phyloP scores from a whole-genome alignment of 2,888 invertebrate species.

The Tenthredo mesomela region DNA sequence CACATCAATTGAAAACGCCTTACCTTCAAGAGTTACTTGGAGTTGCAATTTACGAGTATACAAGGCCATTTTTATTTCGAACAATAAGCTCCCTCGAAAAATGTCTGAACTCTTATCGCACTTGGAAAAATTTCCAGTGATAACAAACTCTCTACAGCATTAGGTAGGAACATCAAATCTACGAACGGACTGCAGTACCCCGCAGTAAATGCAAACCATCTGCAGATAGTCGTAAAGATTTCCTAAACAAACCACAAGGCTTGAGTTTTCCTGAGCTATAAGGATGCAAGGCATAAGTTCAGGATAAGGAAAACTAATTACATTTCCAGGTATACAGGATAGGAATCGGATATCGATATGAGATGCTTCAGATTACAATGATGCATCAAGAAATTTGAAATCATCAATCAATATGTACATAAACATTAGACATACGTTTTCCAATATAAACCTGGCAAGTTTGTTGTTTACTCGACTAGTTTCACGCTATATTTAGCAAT shows the following conservation, averaged over 20 bases:
- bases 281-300: background rate
- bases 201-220: background rate
- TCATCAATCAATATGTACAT: background rate
- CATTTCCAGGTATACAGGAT: too few species aligned
- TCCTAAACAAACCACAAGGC: background rate
- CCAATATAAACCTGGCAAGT: background rate
- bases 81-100: background rate
- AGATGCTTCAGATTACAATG: background rate
- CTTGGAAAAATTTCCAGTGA: background rate
- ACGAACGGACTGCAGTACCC: background rate
- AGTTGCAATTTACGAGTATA: background rate
- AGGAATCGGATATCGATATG: too few species aligned
- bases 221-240: background rate
- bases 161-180: background rate
- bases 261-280: background rate
- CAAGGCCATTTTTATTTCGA: background rate
- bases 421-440: too few species aligned
- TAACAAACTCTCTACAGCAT: background rate
- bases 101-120: background rate
- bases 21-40: background rate
- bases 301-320: too few species aligned
- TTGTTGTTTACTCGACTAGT: background rate
- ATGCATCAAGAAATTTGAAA: background rate
- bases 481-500: background rate
- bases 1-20: background rate